A percentile compares a stretch with the other conserved stretches of the same genome.
Evolutionary conservation across 2,113 vertebrate species (phyloP).

Genomic region (Myiopsitta monachus): DNA sequence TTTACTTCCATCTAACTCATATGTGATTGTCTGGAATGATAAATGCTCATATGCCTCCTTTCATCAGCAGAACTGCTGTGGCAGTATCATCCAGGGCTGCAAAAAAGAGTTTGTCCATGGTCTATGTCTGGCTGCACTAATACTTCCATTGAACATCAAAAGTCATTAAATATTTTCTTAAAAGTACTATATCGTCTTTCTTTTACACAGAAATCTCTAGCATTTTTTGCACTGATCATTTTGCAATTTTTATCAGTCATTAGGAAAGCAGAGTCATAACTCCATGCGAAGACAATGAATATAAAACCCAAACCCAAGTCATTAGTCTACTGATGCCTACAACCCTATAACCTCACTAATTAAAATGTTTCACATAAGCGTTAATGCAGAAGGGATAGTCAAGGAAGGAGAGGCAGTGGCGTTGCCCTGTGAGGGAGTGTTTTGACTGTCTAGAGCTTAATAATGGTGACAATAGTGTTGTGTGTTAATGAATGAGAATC

Average conservation of each 20-base stretch:
- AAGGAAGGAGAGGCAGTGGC: neutral
- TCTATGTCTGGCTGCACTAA: neutral
- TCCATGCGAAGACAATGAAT: neutral
- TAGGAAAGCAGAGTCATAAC: neutral
- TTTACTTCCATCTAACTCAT: neutral
- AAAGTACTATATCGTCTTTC: neutral
- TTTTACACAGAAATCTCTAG: neutral
- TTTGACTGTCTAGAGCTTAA: neutral
- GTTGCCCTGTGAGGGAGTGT: neutral
- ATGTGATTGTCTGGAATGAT: neutral
- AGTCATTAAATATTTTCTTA: neutral
- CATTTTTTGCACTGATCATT: neutral
- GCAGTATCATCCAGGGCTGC: neutral
- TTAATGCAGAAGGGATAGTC: neutral
- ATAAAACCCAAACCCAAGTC: neutral
- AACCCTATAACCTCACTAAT: neutral
- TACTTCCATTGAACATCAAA: neutral
- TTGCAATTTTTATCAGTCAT: neutral
- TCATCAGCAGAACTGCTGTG: neutral
- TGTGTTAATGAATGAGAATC: neutral
- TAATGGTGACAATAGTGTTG: neutral
- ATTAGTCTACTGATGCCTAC: neutral
- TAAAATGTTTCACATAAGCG: neutral
- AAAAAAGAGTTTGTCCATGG: neutral
- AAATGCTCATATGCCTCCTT: neutral